Percentiles rank a stretch among this genome's conserved stretches.
phyloP scores from a whole-genome alignment of 2,797 vertebrate species.

The Steatocranus sp. region DNA sequence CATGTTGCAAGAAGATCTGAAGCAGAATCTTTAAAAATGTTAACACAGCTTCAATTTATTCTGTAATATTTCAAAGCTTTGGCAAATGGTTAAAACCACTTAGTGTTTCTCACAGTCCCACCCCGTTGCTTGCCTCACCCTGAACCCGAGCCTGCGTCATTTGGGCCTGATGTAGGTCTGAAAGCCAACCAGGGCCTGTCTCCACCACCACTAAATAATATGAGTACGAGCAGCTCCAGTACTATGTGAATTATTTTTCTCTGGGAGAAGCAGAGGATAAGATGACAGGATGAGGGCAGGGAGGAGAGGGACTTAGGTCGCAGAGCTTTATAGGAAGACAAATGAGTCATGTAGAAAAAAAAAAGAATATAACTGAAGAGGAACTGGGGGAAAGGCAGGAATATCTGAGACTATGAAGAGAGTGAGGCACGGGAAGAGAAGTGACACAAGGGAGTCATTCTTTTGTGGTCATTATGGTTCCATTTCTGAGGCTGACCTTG shows the following conservation, averaged over 20 bases:
- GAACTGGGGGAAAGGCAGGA: background rate
- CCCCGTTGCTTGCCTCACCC: slow-evolving; percentile 55
- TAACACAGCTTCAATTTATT: slow-evolving; percentile 12
- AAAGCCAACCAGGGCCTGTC: slow-evolving; percentile 44
- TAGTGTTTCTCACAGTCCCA: slow-evolving; percentile 61
- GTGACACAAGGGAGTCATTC: slow-evolving; percentile 54
- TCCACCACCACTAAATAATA: slow-evolving; percentile 57
- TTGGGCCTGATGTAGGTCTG: slow-evolving; percentile 38
- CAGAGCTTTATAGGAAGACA: background rate
- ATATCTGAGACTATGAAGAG: slow-evolving; percentile 20
- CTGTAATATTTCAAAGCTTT: slow-evolving; percentile 20
- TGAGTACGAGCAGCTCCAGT: slow-evolving; percentile 18
- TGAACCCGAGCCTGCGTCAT: slow-evolving; percentile 72
- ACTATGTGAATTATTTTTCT: slow-evolving; percentile 14
- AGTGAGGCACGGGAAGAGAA: slow-evolving; percentile 31
- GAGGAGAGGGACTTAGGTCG: background rate
- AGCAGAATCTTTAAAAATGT: background rate
- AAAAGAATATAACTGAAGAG: background rate
- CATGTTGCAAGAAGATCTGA: background rate
- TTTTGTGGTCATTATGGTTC: slow-evolving; percentile 45
- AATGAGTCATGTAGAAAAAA: slow-evolving; percentile 19
- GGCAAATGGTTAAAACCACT: slow-evolving; percentile 31
- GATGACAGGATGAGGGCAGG: background rate
- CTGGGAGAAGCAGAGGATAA: background rate
- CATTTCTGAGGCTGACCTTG: slow-evolving; percentile 61